Evolutionary conservation across 2,797 vertebrate genomes (phyloP).

Genomic region (Poeciliopsis paucimaculata): DNA sequence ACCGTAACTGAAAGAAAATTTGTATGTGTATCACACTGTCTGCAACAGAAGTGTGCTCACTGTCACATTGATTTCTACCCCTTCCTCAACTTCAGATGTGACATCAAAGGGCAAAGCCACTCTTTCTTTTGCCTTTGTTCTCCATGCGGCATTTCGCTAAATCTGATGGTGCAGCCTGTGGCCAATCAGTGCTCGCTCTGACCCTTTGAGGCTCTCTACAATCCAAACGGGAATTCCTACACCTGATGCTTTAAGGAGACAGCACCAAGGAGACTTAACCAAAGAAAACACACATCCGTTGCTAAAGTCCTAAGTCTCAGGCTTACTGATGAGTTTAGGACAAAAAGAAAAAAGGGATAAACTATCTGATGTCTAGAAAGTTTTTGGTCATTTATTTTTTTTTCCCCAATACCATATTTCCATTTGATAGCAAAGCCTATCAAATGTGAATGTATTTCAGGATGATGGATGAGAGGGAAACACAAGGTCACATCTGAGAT

Average conservation of each 20-base stretch:
- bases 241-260: background rate
- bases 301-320: background rate
- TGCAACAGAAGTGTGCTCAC: constrained; percentile 22
- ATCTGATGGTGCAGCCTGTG: constrained; percentile 24
- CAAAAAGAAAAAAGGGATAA: background rate
- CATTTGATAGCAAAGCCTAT: background rate
- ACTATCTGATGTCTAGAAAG: background rate
- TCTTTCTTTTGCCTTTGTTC: constrained; percentile 64
- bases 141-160: constrained; percentile 53
- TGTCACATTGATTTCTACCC: constrained; percentile 9
- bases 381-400: background rate
- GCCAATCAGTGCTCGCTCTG: constrained; percentile 33
- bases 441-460: constrained; percentile 2
- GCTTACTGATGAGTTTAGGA: background rate
- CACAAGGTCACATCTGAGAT: constrained; percentile 44
- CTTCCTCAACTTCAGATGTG: constrained; percentile 34
- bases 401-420: background rate
- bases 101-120: constrained; percentile 52
- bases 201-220: constrained; percentile 40
- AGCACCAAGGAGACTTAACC: background rate
- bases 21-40: background rate
- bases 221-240: constrained; percentile 15
- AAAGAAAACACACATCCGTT: background rate
- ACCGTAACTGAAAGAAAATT: constrained; percentile 20
- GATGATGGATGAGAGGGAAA: constrained; percentile 48